Evolutionary conservation across 2,888 invertebrate genomes (phyloP).

Genomic region (Octodonta nipae): DNA sequence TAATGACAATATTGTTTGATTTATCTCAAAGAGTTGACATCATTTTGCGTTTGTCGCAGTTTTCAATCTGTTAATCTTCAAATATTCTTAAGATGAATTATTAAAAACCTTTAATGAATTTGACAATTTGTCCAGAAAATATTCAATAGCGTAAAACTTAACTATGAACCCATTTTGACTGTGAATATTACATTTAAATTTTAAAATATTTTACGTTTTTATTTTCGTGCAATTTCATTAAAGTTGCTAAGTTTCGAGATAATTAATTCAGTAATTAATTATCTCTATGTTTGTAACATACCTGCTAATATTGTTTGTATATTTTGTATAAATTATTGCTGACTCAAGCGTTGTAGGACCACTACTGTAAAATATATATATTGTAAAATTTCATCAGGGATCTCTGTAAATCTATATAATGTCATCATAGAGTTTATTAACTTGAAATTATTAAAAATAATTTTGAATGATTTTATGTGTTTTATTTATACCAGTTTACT

Average conservation of each 20-base stretch:
- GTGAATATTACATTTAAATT: conserved; percentile 13
- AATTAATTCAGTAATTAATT: neutral
- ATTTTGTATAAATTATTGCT: conserved; percentile 13
- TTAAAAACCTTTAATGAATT: too few species aligned
- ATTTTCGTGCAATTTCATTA: conserved; percentile 12
- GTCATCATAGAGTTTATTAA: conserved; percentile 22
- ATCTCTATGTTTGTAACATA: conserved; percentile 1
- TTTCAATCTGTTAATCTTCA: too few species aligned
- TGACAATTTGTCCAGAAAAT: too few species aligned
- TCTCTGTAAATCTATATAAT: conserved; percentile 29
- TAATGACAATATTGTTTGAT: too few species aligned
- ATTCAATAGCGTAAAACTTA: too few species aligned
- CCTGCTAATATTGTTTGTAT: conserved; percentile 6
- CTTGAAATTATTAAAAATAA: conserved; percentile 5
- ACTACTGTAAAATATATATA: conserved; percentile 19
- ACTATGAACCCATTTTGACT: conserved; percentile 9
- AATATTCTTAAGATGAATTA: too few species aligned
- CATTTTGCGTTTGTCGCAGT: too few species aligned
- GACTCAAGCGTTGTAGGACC: conserved; percentile 4
- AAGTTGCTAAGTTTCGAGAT: neutral
- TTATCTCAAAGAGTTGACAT: too few species aligned
- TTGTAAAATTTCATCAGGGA: conserved; percentile 30
- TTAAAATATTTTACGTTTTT: conserved; percentile 5
- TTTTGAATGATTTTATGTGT: neutral
- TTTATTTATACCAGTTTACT: too few species aligned